Base-by-base conservation (phyloP, 2,113 vertebrate genomes). In the Lepidothrix coronata region DNA sequence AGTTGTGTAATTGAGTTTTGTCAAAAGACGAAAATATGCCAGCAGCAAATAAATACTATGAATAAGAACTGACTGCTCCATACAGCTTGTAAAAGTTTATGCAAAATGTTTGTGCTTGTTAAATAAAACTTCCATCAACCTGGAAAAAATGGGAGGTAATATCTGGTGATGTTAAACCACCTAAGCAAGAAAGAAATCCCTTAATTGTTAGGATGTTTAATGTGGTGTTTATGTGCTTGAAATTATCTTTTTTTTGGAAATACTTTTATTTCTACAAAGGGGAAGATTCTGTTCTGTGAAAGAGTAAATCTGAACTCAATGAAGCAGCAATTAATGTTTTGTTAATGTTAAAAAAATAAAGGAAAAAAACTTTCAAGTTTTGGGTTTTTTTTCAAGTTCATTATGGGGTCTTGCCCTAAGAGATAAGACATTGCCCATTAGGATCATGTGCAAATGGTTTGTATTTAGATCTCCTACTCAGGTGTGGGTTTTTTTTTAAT, bases 31-130 rank as follows among this genome's bases (percentile, higher is more conserved):
- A 70, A 93, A 80, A 39, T 92, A 73, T 80, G 49, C 46, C 72
- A 78, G 22, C 77, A 95, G 15, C 5, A 16, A 79, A 61, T 94
- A 95, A 96, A 90, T 95, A 70, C 67, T 92, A 3, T 85, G 82
- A 81, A 96, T 84, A 94, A 91, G 76, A 92, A 31, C 59, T 80
- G 58, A 89, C 55, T 78, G 1, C 43, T 92, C 82, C 89, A 37
- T 74, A 18, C 49, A 57, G 70, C 85, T 94, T 44, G 16, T 77
- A 82, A 93, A 91, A 84, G 84, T 61, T 94, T 61, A 55, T 61
- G 62, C 43, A 78, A 14, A 20, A 71, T 93, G 75, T 87, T 95
- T 78, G 46, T 93, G 17, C 28, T 61, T 91, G 78, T 78, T 78
- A 93, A 28, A 68, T 81, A 2, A 12, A 62, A 37, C 25, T 84